phyloP scores from a whole-genome alignment of 1,140 invertebrate species.

The Papilio helenus region DNA sequence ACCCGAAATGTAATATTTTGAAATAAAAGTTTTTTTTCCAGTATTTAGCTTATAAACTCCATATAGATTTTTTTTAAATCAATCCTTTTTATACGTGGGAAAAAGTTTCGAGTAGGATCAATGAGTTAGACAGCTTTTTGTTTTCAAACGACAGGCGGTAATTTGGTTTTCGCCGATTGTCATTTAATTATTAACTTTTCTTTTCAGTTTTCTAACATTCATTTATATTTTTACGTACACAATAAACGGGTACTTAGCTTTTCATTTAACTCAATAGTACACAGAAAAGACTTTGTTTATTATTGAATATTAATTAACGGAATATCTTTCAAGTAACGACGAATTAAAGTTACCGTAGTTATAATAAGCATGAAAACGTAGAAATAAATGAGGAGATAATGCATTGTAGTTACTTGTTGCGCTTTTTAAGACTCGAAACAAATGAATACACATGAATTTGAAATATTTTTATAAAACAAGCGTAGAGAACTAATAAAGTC shows the following conservation, averaged over 20 bases:
- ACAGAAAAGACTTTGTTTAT: neutral
- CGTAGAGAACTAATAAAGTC: conserved; percentile 4
- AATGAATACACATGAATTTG: neutral
- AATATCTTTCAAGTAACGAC: neutral
- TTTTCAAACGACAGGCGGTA: conserved; percentile 30
- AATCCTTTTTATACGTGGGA: neutral
- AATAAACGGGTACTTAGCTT: neutral
- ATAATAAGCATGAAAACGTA: neutral
- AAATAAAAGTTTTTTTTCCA: neutral
- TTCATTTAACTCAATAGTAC: neutral
- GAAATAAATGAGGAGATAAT: neutral
- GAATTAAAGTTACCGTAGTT: neutral
- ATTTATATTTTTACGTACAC: neutral
- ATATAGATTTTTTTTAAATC: neutral
- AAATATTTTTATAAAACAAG: neutral
- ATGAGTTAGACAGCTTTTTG: neutral
- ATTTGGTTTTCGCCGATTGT: neutral
- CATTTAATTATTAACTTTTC: neutral
- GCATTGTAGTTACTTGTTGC: neutral
- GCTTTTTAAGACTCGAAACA: neutral
- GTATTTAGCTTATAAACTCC: neutral
- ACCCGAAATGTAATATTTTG: conserved; percentile 24
- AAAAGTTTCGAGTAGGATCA: neutral
- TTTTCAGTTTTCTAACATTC: neutral
- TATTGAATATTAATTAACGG: neutral